Conservation (phyloP, 2,113 vertebrate genomes). For the Gallinago media region DNA sequence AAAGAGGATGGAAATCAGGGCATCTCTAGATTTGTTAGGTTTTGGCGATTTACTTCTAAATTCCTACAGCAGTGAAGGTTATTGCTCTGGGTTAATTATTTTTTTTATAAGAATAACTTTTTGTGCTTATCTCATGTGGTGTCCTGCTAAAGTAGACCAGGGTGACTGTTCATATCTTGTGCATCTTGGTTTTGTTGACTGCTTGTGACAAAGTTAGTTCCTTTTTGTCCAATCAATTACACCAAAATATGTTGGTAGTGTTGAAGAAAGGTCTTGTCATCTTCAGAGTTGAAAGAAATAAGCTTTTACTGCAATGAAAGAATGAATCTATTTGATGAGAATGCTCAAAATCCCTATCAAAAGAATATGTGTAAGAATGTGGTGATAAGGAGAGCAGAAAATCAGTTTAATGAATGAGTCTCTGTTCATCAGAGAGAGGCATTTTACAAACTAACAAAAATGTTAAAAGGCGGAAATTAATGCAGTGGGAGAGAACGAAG, state of each 20-base stretch:
- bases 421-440: background rate
- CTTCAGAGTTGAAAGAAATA: background rate
- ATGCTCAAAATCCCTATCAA: background rate
- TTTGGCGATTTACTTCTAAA: background rate
- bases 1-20: rapidly evolving
- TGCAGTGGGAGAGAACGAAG: background rate
- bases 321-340: background rate
- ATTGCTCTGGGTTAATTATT: background rate
- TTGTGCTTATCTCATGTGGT: background rate
- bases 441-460: background rate
- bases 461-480: background rate
- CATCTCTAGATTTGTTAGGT: background rate
- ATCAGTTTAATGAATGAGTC: background rate
- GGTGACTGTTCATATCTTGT: background rate
- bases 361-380: background rate
- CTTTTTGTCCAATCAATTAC: background rate
- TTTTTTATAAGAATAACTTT: background rate
- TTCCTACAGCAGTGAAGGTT: background rate
- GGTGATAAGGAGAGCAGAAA: background rate
- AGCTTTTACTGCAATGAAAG: background rate
- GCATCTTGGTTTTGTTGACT: background rate
- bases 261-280: background rate
- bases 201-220: background rate
- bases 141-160: background rate
- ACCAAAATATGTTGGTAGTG: background rate